A percentile compares a stretch with the other conserved stretches of the same genome.
These are phyloP conservation scores for Cydia fagiglandana DNA, from an alignment of 1,140 invertebrate genomes.

Conservation along the genomic window DNA sequence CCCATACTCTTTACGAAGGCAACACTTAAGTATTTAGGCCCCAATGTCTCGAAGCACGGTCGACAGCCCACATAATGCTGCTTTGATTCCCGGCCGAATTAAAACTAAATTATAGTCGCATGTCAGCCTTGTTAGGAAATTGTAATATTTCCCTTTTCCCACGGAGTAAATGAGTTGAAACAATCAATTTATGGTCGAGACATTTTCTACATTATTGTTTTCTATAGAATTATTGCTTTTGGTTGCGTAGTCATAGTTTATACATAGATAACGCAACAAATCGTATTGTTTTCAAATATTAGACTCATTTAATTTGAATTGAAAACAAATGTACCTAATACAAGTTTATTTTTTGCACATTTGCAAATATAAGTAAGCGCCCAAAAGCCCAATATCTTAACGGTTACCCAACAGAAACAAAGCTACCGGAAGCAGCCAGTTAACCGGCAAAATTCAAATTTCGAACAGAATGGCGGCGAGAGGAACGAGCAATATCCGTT, in stretches of 20 bases:
- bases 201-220: not conserved
- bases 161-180: slow-evolving; percentile 6
- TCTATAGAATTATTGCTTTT: not conserved
- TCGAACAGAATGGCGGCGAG: slow-evolving; percentile 66
- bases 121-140: slow-evolving; percentile 11
- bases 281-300: no score
- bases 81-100: slow-evolving; percentile 1
- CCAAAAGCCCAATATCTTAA: slow-evolving; percentile 26
- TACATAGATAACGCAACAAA: not conserved
- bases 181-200: not conserved
- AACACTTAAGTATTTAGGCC: not conserved
- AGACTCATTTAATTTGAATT: no score
- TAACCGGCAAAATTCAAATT: slow-evolving; percentile 75
- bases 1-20: no score
- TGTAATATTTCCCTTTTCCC: slow-evolving; percentile 7
- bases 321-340: no score
- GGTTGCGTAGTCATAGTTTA: not conserved
- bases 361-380: not conserved
- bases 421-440: slow-evolving; percentile 66
- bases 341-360: not conserved
- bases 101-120: slow-evolving; percentile 16
- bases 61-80: not conserved
- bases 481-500: slow-evolving; percentile 74
- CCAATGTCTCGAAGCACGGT: not conserved
- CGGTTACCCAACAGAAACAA: slow-evolving; percentile 65